These are phyloP conservation scores for Cygnus buccinator DNA, from an alignment of 2,113 vertebrate genomes.

Conservation along the genomic window DNA sequence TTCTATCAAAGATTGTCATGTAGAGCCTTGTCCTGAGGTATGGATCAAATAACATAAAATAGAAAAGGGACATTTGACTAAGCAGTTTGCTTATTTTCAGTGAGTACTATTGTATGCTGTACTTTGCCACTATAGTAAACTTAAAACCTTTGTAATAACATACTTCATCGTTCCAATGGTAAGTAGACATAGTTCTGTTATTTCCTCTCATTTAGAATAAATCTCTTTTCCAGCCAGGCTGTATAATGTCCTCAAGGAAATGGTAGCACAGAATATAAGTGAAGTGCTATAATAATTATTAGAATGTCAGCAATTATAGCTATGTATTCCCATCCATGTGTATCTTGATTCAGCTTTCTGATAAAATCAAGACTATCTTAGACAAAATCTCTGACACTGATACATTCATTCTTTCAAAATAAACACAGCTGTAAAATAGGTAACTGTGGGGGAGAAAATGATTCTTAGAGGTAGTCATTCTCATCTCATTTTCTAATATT, in stretches of 20 bases:
- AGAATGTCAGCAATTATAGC: not conserved
- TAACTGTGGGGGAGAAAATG: not conserved
- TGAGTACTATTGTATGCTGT: not conserved
- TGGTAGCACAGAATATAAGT: not conserved
- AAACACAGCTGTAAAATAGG: not conserved
- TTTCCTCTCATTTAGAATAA: not conserved
- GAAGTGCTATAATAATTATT: not conserved
- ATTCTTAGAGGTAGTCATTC: not conserved
- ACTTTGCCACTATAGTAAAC: not conserved
- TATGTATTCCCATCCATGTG: not conserved
- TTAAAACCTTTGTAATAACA: not conserved
- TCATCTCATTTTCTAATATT: not conserved
- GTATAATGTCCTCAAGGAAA: not conserved
- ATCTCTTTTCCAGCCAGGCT: not conserved
- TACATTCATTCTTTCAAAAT: not conserved
- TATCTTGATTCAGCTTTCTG: not conserved
- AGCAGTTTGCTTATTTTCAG: not conserved
- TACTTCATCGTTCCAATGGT: not conserved
- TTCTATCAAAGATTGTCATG: constrained; percentile 96
- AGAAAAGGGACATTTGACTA: not conserved
- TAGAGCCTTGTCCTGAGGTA: constrained; percentile 96
- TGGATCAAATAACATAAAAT: constrained; percentile 34
- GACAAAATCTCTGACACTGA: not conserved
- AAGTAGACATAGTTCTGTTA: not conserved
- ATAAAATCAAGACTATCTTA: not conserved